Percentiles rank a stretch among this genome's conserved stretches.
Evolutionary conservation across 30 jellyfish, hydroid and myxozoan species (phyloP).

Genomic region (Pelagia noctiluca): DNA sequence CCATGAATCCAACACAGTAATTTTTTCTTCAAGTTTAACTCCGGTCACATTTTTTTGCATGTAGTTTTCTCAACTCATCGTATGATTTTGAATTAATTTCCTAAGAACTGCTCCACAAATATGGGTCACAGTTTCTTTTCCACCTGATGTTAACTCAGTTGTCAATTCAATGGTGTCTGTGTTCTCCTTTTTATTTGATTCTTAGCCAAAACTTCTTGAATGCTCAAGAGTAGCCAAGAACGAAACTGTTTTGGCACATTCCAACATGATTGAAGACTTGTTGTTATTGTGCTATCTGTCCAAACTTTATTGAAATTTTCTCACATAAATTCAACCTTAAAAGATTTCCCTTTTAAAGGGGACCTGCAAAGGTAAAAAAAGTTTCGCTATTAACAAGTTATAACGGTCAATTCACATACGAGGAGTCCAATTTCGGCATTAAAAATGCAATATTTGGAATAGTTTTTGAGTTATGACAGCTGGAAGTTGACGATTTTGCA

Average conservation of each 20-base stretch:
- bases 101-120: constrained; percentile 23
- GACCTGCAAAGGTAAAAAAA: too few relatives aligned
- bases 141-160: constrained; percentile 8
- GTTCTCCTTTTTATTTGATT: constrained; percentile 10
- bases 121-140: constrained; percentile 15
- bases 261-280: constrained; percentile 5
- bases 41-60: not conserved
- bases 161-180: not conserved
- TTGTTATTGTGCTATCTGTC: constrained; percentile 3
- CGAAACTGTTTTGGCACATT: not conserved
- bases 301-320: constrained; percentile 20
- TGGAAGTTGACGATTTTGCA: too few relatives aligned
- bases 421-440: too few relatives aligned
- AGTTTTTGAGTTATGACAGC: too few relatives aligned
- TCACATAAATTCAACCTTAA: constrained; percentile 12
- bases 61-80: constrained; percentile 15
- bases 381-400: too few relatives aligned
- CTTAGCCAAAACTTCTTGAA: constrained; percentile 17
- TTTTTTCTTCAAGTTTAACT: not conserved
- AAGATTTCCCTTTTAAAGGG: constrained; percentile 9
- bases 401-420: too few relatives aligned
- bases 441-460: too few relatives aligned
- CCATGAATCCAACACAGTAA: not conserved
- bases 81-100: constrained; percentile 6
- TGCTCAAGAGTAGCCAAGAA: constrained; percentile 10